Conservation (phyloP, 2,113 vertebrate genomes). For the Phalacrocorax aristotelis region DNA sequence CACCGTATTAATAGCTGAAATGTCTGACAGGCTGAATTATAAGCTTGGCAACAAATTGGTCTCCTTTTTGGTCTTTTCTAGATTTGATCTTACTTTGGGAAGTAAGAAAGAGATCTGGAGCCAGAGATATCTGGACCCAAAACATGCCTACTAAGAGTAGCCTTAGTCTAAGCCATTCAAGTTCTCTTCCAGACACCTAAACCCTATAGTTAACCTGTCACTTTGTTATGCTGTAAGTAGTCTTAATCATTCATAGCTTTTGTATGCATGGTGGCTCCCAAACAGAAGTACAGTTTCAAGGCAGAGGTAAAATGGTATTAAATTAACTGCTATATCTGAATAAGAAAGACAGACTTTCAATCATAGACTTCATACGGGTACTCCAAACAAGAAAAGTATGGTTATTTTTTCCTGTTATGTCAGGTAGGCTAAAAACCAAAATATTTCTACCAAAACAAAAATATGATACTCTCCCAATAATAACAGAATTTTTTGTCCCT, state of each 20-base stretch:
- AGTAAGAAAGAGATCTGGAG: background rate
- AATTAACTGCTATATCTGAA: background rate
- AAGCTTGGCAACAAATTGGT: slow-evolving; percentile 15
- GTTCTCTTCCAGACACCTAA: background rate
- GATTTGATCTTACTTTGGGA: slow-evolving; percentile 10
- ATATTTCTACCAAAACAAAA: background rate
- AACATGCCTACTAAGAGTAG: background rate
- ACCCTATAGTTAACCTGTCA: background rate
- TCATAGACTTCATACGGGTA: background rate
- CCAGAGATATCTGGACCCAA: background rate
- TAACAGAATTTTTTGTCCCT: background rate
- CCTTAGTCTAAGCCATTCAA: background rate
- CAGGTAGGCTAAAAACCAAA: background rate
- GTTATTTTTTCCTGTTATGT: background rate
- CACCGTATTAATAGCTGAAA: slow-evolving; percentile 46
- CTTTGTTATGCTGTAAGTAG: background rate
- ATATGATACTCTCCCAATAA: background rate
- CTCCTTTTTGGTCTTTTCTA: slow-evolving; percentile 29
- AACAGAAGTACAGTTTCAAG: background rate
- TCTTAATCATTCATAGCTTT: background rate
- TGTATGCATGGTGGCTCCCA: background rate
- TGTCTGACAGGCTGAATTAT: slow-evolving; percentile 36
- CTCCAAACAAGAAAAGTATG: background rate
- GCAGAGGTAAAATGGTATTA: background rate
- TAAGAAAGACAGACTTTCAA: background rate